A percentile compares a stretch with the other conserved stretches of the same genome.
These are phyloP conservation scores for Rhabdomys pumilio DNA, from an alignment of 2,797 vertebrate genomes.

Conservation along the genomic window DNA sequence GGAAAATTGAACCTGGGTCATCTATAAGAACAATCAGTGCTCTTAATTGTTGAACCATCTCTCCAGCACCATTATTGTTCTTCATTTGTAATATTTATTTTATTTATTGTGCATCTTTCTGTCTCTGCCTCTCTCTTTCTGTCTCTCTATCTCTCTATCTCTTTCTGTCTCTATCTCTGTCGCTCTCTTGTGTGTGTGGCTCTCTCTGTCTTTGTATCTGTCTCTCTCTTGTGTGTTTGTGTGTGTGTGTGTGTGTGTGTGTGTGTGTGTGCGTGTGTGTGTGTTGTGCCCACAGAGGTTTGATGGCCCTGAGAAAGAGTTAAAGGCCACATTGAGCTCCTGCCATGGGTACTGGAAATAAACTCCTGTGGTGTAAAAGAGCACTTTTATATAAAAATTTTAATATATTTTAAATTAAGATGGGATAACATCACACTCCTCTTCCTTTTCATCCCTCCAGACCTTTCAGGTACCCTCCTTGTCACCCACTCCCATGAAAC, in stretches of 20 bases:
- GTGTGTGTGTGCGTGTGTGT: not conserved
- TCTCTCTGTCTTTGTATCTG: not conserved
- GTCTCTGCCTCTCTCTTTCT: not conserved
- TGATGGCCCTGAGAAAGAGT: not conserved
- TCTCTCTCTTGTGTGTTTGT: too few species aligned
- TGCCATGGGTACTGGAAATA: not conserved
- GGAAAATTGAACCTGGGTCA: not conserved
- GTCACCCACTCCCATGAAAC: too few species aligned
- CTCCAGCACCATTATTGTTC: too few species aligned
- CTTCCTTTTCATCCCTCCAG: not conserved
- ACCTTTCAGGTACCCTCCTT: not conserved
- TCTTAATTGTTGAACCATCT: not conserved
- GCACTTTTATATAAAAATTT: not conserved
- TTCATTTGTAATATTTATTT: not conserved
- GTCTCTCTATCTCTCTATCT: rapidly evolving
- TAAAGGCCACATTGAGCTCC: not conserved
- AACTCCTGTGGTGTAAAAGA: too few species aligned
- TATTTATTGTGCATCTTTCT: not conserved
- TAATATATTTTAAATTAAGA: not conserved
- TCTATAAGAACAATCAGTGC: not conserved
- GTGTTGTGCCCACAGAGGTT: not conserved
- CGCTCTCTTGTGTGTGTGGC: not conserved
- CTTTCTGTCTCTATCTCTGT: not conserved
- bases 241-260: not conserved
- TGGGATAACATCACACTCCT: not conserved